Conservation (phyloP, 2,797 vertebrate species). For the Mormyrus proboscirostris region DNA sequence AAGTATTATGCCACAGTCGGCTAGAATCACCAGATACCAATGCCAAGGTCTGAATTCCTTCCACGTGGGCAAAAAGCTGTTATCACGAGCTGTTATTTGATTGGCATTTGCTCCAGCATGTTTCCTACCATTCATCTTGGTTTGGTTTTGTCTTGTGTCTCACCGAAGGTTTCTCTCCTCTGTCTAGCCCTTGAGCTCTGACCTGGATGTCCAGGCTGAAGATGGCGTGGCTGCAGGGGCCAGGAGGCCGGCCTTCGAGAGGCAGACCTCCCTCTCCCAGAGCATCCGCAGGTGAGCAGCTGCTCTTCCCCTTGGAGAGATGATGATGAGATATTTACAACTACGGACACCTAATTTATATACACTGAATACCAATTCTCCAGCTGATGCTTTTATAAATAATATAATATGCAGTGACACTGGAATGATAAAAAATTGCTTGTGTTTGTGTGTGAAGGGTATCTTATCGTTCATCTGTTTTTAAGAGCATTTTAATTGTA, state of each 20-base stretch:
- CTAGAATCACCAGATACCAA: background rate
- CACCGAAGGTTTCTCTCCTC: background rate
- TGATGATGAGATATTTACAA: background rate
- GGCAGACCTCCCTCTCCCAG: conserved; percentile 85
- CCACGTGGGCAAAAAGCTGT: background rate
- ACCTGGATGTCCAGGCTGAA: conserved; percentile 26
- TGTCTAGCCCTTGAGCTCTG: conserved; percentile 68
- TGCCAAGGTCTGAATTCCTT: background rate
- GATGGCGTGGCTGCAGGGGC: conserved; percentile 47
- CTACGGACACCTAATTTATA: background rate
- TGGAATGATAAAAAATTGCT: background rate
- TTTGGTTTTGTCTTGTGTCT: background rate
- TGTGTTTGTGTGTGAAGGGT: background rate
- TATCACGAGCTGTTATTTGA: background rate
- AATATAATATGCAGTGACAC: background rate
- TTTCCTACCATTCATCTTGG: background rate
- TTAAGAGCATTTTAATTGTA: background rate
- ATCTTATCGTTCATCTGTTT: background rate
- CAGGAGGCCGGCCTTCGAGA: conserved; percentile 54
- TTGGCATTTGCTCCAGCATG: background rate
- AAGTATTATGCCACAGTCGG: background rate
- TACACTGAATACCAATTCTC: background rate
- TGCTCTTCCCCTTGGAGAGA: background rate
- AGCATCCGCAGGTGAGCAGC: conserved; percentile 81
- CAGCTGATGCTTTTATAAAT: background rate